Evolutionary conservation across 2,888 invertebrate genomes (phyloP).

Genomic region (Eupithecia subumbrata): DNA sequence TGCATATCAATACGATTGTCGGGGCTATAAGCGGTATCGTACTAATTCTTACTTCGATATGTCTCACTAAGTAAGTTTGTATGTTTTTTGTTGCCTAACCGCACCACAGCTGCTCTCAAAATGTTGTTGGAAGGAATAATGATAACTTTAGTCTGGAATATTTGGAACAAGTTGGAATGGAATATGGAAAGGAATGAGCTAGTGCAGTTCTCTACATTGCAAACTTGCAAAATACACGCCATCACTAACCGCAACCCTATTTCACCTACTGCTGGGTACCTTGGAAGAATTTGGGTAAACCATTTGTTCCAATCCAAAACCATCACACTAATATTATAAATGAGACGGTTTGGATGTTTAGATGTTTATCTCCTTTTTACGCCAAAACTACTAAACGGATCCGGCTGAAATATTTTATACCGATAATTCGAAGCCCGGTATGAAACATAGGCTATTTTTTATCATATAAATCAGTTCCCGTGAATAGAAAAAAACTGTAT

Average conservation of each 20-base stretch:
- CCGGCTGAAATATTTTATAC: too few species aligned
- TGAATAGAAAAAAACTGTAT: too few species aligned
- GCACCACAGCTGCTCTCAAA: neutral
- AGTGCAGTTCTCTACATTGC: neutral
- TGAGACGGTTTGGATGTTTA: too few species aligned
- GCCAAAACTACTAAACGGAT: too few species aligned
- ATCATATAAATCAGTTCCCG: too few species aligned
- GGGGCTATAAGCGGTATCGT: conserved; percentile 28
- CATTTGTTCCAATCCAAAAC: neutral
- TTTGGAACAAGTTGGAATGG: neutral
- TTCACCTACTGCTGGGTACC: too few species aligned
- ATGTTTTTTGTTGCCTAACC: conserved; percentile 5
- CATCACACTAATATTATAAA: neutral
- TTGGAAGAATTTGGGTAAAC: neutral
- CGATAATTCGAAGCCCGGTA: too few species aligned
- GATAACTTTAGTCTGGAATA: neutral
- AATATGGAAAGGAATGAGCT: neutral
- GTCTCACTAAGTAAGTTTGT: conserved; percentile 6
- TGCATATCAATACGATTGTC: conserved; percentile 38
- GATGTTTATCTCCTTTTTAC: too few species aligned
- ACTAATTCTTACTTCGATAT: conserved; percentile 8
- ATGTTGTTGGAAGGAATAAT: neutral
- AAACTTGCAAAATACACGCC: neutral
- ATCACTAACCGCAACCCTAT: too few species aligned
- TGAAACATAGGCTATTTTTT: too few species aligned